These are phyloP conservation scores for Pelochelys cantorii DNA, from an alignment of 2,797 vertebrate species.

Conservation along the genomic window DNA sequence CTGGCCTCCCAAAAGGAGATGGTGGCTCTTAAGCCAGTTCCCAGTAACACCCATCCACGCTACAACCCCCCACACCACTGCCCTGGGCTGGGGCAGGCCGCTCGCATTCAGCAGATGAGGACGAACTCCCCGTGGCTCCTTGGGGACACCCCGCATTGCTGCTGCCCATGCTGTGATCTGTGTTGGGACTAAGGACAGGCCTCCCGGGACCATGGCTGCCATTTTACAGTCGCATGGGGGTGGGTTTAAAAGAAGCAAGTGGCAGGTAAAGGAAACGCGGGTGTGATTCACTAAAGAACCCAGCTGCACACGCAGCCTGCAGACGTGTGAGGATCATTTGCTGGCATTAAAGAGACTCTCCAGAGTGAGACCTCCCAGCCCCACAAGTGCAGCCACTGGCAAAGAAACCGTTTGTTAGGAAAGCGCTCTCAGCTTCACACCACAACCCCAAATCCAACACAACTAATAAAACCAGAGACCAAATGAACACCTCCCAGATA, in stretches of 20 bases:
- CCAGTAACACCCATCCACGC: background rate
- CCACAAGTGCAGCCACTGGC: background rate
- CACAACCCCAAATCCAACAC: background rate
- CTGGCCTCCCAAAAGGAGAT: background rate
- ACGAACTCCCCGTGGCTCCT: background rate
- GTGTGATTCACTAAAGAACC: background rate
- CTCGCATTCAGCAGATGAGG: background rate
- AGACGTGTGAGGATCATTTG: background rate
- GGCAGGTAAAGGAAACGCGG: background rate
- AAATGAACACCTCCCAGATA: conserved; percentile 52
- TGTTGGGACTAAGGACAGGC: background rate
- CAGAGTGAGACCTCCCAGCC: background rate
- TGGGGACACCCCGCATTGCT: background rate
- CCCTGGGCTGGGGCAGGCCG: background rate
- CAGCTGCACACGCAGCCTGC: background rate
- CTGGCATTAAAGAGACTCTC: background rate
- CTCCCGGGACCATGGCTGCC: background rate
- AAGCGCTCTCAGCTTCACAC: background rate
- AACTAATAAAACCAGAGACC: conserved; percentile 40
- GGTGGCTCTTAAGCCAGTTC: background rate
- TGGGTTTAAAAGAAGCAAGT: background rate
- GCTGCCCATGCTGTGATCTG: background rate
- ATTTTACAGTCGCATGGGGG: background rate
- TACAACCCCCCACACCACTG: background rate
- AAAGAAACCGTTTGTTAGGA: background rate